phyloP scores from a whole-genome alignment of 2,113 vertebrate species.

The Tychaedon coryphoeus region DNA sequence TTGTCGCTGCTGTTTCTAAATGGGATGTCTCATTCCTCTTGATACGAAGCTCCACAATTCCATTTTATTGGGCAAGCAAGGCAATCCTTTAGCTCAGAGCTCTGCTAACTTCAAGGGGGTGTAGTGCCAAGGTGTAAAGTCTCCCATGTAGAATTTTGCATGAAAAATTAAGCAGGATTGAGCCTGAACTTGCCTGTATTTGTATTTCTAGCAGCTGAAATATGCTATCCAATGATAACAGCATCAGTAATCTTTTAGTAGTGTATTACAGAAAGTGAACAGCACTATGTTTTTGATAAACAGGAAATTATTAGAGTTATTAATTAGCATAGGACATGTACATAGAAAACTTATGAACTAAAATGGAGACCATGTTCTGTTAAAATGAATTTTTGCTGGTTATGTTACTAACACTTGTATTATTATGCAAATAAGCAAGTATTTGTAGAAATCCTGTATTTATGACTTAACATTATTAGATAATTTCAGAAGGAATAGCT shows the following conservation, averaged over 20 bases:
- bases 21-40: not conserved
- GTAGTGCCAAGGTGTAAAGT: not conserved
- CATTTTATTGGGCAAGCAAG: not conserved
- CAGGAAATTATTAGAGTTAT: not conserved
- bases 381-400: not conserved
- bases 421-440: not conserved
- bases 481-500: not conserved
- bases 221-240: not conserved
- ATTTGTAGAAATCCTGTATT: not conserved
- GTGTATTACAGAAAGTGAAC: not conserved
- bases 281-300: not conserved
- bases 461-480: not conserved
- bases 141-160: not conserved
- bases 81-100: not conserved
- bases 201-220: not conserved
- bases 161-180: not conserved
- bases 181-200: not conserved
- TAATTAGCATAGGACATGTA: not conserved
- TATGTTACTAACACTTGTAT: not conserved
- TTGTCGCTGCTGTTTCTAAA: not conserved
- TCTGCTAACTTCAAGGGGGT: not conserved
- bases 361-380: not conserved
- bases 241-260: not conserved
- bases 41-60: not conserved
- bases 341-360: not conserved